Percentiles rank a stretch among this genome's conserved stretches.
phyloP scores from a whole-genome alignment of 1,140 invertebrate species.

The Intoshia linei region DNA sequence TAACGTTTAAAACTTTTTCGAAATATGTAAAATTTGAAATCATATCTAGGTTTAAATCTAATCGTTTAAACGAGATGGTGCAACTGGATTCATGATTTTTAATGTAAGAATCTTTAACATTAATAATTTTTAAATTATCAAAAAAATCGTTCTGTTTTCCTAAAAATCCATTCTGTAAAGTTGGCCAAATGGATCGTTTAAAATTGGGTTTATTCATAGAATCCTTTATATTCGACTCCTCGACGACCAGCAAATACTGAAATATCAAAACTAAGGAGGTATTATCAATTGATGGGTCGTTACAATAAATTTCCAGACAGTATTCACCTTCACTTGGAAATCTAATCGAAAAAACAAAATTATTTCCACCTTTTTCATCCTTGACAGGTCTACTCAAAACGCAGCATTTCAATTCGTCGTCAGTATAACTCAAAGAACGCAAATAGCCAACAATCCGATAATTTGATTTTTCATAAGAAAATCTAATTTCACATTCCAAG shows the following conservation, averaged over 20 bases:
- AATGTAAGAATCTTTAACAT: too few relatives aligned
- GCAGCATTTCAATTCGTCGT: slow-evolving; percentile 11
- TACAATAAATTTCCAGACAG: slow-evolving; percentile 21
- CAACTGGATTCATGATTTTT: too few relatives aligned
- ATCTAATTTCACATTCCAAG: neutral
- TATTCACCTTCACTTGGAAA: slow-evolving; percentile 17
- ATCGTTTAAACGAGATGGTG: too few relatives aligned
- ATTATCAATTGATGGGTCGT: slow-evolving; percentile 18
- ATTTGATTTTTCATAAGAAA: neutral
- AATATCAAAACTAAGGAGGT: slow-evolving; percentile 18
- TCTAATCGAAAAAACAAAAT: slow-evolving; percentile 18
- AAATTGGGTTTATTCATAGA: too few relatives aligned
- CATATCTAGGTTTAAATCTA: too few relatives aligned
- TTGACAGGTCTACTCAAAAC: slow-evolving; percentile 19
- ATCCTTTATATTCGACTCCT: too few relatives aligned
- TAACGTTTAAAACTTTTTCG: too few relatives aligned
- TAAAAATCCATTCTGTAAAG: too few relatives aligned
- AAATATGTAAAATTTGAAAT: too few relatives aligned
- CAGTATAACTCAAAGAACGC: slow-evolving; percentile 10
- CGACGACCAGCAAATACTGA: slow-evolving; percentile 17
- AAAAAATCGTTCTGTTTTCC: too few relatives aligned
- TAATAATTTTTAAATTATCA: too few relatives aligned
- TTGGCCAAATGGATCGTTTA: too few relatives aligned
- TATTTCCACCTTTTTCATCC: slow-evolving; percentile 15
- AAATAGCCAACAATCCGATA: neutral